Conservation (phyloP, 2,888 invertebrate genomes). For the Conus canariensis region DNA sequence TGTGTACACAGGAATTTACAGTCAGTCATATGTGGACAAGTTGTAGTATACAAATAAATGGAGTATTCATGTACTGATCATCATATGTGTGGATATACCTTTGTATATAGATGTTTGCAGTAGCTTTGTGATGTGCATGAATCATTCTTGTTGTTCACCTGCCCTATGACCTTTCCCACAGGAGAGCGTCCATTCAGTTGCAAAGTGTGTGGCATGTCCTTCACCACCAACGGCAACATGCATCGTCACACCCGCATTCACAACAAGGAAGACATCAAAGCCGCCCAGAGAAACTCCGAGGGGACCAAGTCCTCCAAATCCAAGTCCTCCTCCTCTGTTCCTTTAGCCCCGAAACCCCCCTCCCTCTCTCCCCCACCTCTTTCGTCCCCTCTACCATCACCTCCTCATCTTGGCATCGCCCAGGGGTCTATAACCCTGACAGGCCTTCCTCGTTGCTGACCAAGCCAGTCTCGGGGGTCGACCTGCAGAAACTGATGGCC, state of each 20-base stretch:
- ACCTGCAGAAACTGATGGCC: conserved; percentile 15
- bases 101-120: no score
- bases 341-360: background rate
- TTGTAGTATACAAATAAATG: no score
- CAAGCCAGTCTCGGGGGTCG: background rate
- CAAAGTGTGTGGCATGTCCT: conserved; percentile 88
- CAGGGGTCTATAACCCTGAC: background rate
- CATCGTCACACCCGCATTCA: conserved; percentile 89
- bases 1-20: no score
- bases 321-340: background rate
- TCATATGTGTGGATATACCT: no score
- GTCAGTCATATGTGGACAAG: no score
- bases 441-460: background rate
- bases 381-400: background rate
- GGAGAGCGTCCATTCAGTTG: conserved; percentile 90
- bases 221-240: conserved; percentile 93
- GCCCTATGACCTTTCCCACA: conserved; percentile 49
- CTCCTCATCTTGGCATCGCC: conserved; percentile 4
- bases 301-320: conserved; percentile 41
- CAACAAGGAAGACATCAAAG: conserved; percentile 70
- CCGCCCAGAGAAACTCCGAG: conserved; percentile 29
- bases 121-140: no score
- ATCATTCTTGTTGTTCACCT: no score
- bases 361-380: background rate
- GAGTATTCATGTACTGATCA: no score